Conservation (phyloP, 2,888 invertebrate genomes). For the Drosophila colorata region DNA sequence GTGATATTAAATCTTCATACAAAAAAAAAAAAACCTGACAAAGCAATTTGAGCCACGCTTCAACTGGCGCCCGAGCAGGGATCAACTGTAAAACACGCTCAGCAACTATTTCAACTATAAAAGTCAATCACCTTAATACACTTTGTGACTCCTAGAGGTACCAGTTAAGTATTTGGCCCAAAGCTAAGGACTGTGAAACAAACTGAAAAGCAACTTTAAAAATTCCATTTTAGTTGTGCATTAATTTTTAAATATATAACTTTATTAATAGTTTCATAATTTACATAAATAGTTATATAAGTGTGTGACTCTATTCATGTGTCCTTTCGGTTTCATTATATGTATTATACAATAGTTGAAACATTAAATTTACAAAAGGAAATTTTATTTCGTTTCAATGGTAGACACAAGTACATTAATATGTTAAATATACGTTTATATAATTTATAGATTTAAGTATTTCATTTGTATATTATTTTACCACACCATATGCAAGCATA, state of each 20-base stretch:
- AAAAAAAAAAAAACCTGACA: neutral
- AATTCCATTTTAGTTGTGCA: slow-evolving; percentile 14
- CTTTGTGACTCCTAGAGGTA: too few relatives aligned
- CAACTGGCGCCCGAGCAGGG: slow-evolving; percentile 1
- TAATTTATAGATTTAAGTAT: slow-evolving; percentile 3
- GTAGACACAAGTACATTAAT: slow-evolving; percentile 6
- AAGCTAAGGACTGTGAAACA: too few relatives aligned
- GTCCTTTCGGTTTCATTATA: slow-evolving; percentile 20
- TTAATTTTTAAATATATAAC: slow-evolving; percentile 59
- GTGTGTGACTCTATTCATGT: slow-evolving; percentile 40
- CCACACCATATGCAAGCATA: slow-evolving; percentile 75
- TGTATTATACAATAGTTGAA: slow-evolving; percentile 61
- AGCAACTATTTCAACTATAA: too few relatives aligned
- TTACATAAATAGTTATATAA: slow-evolving; percentile 52
- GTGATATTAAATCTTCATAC: neutral
- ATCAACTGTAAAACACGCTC: neutral
- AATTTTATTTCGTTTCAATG: slow-evolving; percentile 28
- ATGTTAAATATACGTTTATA: slow-evolving; percentile 10
- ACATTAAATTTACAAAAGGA: slow-evolving; percentile 65
- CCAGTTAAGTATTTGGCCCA: too few relatives aligned
- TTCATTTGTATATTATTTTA: slow-evolving; percentile 62
- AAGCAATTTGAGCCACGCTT: neutral
- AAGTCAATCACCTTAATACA: too few relatives aligned
- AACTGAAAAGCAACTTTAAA: neutral
- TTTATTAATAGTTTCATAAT: slow-evolving; percentile 50